phyloP scores from a whole-genome alignment of 1,140 invertebrate genomes.

The Drosophila pallidifrons region DNA sequence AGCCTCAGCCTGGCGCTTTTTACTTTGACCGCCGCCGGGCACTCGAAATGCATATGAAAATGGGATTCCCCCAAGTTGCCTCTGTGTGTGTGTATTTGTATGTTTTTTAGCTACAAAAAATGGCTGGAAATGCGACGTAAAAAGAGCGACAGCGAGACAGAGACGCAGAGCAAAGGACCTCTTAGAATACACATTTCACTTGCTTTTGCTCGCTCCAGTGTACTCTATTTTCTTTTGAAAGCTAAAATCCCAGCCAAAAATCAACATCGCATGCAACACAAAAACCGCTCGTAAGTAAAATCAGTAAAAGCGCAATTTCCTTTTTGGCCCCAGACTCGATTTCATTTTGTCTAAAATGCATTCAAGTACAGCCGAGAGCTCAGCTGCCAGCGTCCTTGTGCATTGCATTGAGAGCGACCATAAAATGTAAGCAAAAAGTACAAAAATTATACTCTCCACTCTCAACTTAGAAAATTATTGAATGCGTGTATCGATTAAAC shows the following conservation, averaged over 20 bases:
- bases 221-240: slow-evolving; percentile 69
- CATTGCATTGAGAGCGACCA: background rate
- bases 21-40: slow-evolving; percentile 76
- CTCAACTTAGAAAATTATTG: slow-evolving; percentile 10
- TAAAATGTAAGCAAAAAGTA: background rate
- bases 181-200: slow-evolving; percentile 34
- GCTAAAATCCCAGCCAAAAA: slow-evolving; percentile 57
- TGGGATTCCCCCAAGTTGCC: slow-evolving; percentile 23
- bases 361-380: slow-evolving; percentile 13
- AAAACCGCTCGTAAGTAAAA: slow-evolving; percentile 33
- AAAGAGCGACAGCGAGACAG: background rate
- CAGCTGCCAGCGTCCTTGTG: slow-evolving; percentile 12
- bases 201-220: slow-evolving; percentile 20
- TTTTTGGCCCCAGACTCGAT: slow-evolving; percentile 33
- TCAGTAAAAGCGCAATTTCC: slow-evolving; percentile 76
- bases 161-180: background rate
- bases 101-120: slow-evolving; percentile 74
- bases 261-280: slow-evolving; percentile 65
- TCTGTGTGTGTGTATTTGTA: slow-evolving; percentile 38
- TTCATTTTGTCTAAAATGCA: slow-evolving; percentile 20
- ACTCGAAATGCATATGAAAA: slow-evolving; percentile 69
- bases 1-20: slow-evolving; percentile 59
- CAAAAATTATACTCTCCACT: background rate
- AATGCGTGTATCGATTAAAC: background rate
- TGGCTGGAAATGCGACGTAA: slow-evolving; percentile 64